A percentile compares a stretch with the other conserved stretches of the same genome.
phyloP scores from a whole-genome alignment of 2,113 vertebrate species.

The Eulemur macaco region DNA sequence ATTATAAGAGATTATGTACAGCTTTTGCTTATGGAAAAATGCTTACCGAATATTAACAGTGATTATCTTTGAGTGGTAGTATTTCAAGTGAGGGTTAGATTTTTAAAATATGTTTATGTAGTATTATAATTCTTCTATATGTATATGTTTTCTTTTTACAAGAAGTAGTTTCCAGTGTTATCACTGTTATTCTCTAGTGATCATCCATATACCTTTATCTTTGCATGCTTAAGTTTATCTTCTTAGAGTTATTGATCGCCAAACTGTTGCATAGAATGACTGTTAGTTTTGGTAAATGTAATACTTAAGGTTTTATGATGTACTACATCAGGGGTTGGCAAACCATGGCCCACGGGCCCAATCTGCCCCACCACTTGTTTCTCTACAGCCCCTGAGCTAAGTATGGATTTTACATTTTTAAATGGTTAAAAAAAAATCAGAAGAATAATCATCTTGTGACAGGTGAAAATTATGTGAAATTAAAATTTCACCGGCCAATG shows the following conservation, averaged over 20 bases:
- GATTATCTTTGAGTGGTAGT: background rate
- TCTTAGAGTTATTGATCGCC: background rate
- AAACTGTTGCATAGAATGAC: background rate
- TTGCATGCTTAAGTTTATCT: background rate
- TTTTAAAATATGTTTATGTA: background rate
- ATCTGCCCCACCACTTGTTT: background rate
- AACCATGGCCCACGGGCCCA: background rate
- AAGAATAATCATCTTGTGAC: background rate
- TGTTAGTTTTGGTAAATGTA: background rate
- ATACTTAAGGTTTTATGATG: background rate
- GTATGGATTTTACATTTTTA: background rate
- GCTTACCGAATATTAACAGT: background rate
- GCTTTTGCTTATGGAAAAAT: background rate
- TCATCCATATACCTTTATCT: background rate
- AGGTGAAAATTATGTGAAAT: background rate
- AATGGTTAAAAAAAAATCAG: background rate
- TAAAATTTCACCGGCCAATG: background rate
- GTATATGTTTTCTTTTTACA: background rate
- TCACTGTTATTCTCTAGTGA: background rate
- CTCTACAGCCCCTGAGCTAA: background rate
- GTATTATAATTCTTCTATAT: background rate
- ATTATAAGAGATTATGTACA: background rate
- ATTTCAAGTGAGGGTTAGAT: background rate
- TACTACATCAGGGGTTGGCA: background rate
- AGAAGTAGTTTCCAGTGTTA: background rate